Evolutionary conservation across 2,113 vertebrate species (phyloP), one percentile per base, ranked within the genome.

Genomic region (Ranitomeya imitator): DNA sequence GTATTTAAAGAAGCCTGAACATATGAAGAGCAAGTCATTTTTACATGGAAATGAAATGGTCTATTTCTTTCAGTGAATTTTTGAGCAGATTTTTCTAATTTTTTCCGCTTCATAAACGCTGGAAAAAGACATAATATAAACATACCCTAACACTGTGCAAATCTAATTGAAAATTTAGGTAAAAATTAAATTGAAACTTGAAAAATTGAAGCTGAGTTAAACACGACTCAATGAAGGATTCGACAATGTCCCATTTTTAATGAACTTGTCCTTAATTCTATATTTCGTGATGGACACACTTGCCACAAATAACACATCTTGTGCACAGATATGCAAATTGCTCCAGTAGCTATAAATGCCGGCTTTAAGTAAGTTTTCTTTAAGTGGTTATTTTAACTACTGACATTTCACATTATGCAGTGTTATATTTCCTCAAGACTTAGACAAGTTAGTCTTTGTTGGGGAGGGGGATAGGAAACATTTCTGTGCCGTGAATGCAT

Each of bases 381-480:
- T 89, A 89, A 89, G 81, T 89, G 82, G 71, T 84, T 89, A 77
- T 88, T 89, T 89, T 85, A 89, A 89, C 87, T 89, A 89, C 82
- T 89, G 87, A 89, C 87, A 84, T 89, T 89, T 89, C 73, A 89
- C 87, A 89, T 89, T 89, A 85, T 89, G 82, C 87, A 89, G 87
- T 89, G 51, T 89, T 88, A 84, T 89, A 89, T 89, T 89, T 69
- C 87, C 81, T 67, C 37, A 67, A 54, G 81, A 21, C 59, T 77
- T 52, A 88, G 87, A 89, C 87, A 89, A 89, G 87, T 85, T 85
- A n/a, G 81, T 84, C 87, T 85, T 89, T 89, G 81, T 89, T 85
- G 81, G 31, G 86, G 76, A 76, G 78, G 77, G 78, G 86, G 74
- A 78, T 84, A 84, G 87, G 80, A 88, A 88, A 84, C 71, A 78